These are phyloP conservation scores for Rallus limicola DNA, from an alignment of 2,113 vertebrate species.

Conservation along the genomic window DNA sequence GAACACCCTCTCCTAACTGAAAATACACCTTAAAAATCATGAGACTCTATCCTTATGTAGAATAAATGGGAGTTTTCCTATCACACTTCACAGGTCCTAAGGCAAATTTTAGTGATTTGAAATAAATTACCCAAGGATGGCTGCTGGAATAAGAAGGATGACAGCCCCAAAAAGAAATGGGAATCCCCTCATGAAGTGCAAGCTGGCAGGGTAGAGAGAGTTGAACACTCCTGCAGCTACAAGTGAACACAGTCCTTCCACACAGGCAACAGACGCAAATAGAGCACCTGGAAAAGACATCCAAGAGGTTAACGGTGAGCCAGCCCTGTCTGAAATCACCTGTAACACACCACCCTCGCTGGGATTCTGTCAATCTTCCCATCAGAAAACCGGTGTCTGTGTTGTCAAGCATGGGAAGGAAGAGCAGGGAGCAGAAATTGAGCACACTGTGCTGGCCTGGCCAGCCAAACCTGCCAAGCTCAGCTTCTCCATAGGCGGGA, in stretches of 20 bases:
- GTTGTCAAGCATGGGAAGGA: rapidly evolving
- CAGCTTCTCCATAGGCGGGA: neutral
- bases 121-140: constrained; percentile 87
- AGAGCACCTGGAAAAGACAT: constrained; percentile 82
- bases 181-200: constrained; percentile 93
- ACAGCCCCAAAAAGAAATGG: constrained; percentile 88
- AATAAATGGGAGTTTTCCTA: neutral
- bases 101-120: neutral
- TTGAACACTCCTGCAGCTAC: constrained; percentile 87
- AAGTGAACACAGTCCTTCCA: constrained; percentile 85
- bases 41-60: neutral
- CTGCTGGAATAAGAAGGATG: constrained; percentile 86
- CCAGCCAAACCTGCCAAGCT: neutral
- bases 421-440: neutral
- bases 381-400: neutral
- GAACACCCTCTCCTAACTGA: neutral
- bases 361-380: neutral
- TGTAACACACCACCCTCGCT: neutral
- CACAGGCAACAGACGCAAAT: constrained; percentile 90
- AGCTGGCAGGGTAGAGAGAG: constrained; percentile 87
- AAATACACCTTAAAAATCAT: neutral
- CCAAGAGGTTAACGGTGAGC: neutral
- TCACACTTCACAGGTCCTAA: neutral
- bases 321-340: neutral
- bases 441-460: neutral